phyloP scores from a whole-genome alignment of 2,888 invertebrate species.

The Oscheius myriophilus region DNA sequence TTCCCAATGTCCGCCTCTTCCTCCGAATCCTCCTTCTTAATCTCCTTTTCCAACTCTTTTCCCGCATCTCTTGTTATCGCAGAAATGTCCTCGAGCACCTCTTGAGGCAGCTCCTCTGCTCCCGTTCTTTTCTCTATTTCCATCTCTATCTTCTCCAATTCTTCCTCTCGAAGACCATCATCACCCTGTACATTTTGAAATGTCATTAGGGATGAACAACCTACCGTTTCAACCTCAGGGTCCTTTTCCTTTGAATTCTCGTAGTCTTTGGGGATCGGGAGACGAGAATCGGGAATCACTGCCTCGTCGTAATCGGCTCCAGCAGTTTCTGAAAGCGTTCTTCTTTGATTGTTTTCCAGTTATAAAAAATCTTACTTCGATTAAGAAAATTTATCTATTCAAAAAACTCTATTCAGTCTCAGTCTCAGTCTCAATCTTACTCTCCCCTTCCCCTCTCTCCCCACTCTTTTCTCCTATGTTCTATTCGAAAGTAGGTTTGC shows the following conservation, averaged over 20 bases:
- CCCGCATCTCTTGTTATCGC: background rate
- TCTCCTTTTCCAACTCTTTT: background rate
- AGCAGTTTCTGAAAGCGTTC: conserved; percentile 13
- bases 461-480: too few relatives aligned
- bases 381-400: too few relatives aligned
- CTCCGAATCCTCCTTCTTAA: background rate
- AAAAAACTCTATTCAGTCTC: too few relatives aligned
- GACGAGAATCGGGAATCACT: background rate
- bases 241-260: conserved; percentile 26
- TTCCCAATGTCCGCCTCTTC: background rate
- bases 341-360: too few relatives aligned
- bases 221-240: conserved; percentile 15
- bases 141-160: conserved; percentile 12
- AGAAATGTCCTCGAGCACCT: too few relatives aligned
- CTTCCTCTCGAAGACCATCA: conserved; percentile 1
- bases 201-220: background rate
- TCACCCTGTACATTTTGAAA: background rate
- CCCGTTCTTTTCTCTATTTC: conserved; percentile 2
- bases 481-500: too few relatives aligned
- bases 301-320: conserved; percentile 26
- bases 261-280: conserved; percentile 17
- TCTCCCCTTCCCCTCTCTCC: too few relatives aligned
- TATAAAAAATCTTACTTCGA: too few relatives aligned
- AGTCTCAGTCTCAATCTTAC: too few relatives aligned
- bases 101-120: too few relatives aligned